phyloP scores from a whole-genome alignment of 2,113 vertebrate species.

The Nerophis ophidion region DNA sequence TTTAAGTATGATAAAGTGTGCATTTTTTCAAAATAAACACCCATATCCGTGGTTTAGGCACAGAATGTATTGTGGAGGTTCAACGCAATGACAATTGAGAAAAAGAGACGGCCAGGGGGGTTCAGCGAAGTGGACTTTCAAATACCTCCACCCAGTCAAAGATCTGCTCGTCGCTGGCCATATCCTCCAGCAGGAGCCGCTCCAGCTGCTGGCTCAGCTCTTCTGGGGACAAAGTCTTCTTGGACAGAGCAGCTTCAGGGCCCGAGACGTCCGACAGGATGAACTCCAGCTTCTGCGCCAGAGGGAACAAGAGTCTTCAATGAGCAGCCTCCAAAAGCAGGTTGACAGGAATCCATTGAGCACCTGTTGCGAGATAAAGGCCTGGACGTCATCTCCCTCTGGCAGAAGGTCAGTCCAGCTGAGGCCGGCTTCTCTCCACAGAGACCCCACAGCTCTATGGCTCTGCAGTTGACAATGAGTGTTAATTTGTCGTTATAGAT shows the following conservation, averaged over 20 bases:
- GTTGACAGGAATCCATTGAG: slow-evolving; percentile 8
- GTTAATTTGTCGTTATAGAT: not conserved
- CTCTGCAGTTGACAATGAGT: slow-evolving; percentile 70
- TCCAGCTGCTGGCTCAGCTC: slow-evolving; percentile 86
- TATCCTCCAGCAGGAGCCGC: slow-evolving; percentile 88
- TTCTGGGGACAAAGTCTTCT: slow-evolving; percentile 78
- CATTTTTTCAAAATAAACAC: too few species aligned
- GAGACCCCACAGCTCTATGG: slow-evolving; percentile 92
- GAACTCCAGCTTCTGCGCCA: slow-evolving; percentile 88
- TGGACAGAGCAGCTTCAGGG: slow-evolving; percentile 76
- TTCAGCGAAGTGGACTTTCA: not conserved
- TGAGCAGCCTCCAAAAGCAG: not conserved
- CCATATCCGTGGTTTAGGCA: too few species aligned
- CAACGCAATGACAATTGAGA: not conserved
- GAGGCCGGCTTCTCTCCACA: slow-evolving; percentile 90
- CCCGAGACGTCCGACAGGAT: slow-evolving; percentile 76
- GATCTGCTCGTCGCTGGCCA: slow-evolving; percentile 92
- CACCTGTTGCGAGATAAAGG: slow-evolving; percentile 89
- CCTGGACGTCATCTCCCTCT: slow-evolving; percentile 84
- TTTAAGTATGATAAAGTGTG: too few species aligned
- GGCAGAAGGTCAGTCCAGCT: slow-evolving; percentile 86
- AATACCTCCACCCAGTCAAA: slow-evolving; percentile 98
- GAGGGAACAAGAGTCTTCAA: not conserved
- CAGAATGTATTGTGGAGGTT: too few species aligned
- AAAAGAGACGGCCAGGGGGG: not conserved